Conservation (phyloP, 2,888 invertebrate species). For the Sarcophaga variegata region DNA sequence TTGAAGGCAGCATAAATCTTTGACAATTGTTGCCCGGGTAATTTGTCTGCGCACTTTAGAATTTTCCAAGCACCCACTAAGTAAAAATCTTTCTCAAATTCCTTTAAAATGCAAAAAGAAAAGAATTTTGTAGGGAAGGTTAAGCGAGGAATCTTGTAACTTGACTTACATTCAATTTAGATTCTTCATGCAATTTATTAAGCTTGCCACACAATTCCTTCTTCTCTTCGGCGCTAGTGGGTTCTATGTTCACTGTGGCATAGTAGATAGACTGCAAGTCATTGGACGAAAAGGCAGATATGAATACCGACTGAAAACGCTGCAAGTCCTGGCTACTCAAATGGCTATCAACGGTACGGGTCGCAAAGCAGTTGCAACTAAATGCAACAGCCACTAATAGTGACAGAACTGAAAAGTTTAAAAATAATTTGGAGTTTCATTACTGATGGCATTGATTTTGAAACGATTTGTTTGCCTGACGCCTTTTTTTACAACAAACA, state of each 20-base stretch:
- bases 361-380: constrained; percentile 66
- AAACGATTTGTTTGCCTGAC: constrained; percentile 13
- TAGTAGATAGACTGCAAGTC: constrained; percentile 88
- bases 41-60: constrained; percentile 83
- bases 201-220: constrained; percentile 83
- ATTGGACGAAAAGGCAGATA: constrained; percentile 83
- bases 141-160: background rate
- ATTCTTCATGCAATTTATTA: constrained; percentile 75
- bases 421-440: background rate
- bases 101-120: constrained; percentile 72
- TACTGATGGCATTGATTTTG: background rate
- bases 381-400: constrained; percentile 34
- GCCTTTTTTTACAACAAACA: constrained; percentile 20
- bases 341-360: constrained; percentile 79
- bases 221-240: constrained; percentile 85
- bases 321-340: constrained; percentile 77
- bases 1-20: constrained; percentile 85
- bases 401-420: constrained; percentile 49
- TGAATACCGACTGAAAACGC: constrained; percentile 80
- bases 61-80: constrained; percentile 85
- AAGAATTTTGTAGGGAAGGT: background rate
- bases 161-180: constrained; percentile 82
- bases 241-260: constrained; percentile 87
- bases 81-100: constrained; percentile 85
- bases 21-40: constrained; percentile 83